These are phyloP conservation scores for Numida meleagris DNA, from an alignment of 2,113 vertebrate genomes.

Conservation along the genomic window DNA sequence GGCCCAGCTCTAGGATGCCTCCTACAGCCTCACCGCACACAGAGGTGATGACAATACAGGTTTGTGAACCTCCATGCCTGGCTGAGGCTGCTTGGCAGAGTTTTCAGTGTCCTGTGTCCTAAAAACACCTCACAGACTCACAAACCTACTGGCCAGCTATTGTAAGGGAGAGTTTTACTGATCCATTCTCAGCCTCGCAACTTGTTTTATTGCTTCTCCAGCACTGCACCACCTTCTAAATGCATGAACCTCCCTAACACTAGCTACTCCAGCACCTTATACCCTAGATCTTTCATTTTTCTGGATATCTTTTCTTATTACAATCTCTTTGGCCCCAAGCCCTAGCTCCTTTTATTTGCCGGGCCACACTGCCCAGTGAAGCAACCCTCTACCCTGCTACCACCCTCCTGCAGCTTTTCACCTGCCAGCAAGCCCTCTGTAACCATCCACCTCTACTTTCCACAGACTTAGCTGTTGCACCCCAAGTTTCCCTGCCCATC, in stretches of 20 bases:
- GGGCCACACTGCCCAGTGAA: fast-evolving
- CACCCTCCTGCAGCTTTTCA: not conserved
- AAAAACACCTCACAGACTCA: too few relatives aligned
- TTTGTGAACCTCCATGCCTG: fast-evolving
- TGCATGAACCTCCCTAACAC: not conserved
- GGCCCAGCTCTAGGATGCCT: not conserved
- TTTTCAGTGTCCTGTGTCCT: not conserved
- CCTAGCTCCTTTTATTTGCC: fast-evolving
- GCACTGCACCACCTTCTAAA: fast-evolving
- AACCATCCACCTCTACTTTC: not conserved
- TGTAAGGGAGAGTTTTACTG: fast-evolving
- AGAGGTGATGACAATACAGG: fast-evolving
- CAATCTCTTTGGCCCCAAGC: fast-evolving
- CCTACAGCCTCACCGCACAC: too few relatives aligned
- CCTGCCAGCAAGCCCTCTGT: not conserved
- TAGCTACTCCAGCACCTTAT: fast-evolving
- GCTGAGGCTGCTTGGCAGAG: fast-evolving
- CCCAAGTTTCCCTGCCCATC: not conserved
- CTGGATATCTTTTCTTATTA: fast-evolving
- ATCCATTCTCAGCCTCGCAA: not conserved
- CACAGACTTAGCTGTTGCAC: not conserved
- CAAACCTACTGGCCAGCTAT: fast-evolving
- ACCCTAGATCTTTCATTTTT: fast-evolving
- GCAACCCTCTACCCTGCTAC: not conserved
- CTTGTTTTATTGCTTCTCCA: fast-evolving